phyloP scores from a whole-genome alignment of 2,797 vertebrate genomes.

The Parambassis ranga region DNA sequence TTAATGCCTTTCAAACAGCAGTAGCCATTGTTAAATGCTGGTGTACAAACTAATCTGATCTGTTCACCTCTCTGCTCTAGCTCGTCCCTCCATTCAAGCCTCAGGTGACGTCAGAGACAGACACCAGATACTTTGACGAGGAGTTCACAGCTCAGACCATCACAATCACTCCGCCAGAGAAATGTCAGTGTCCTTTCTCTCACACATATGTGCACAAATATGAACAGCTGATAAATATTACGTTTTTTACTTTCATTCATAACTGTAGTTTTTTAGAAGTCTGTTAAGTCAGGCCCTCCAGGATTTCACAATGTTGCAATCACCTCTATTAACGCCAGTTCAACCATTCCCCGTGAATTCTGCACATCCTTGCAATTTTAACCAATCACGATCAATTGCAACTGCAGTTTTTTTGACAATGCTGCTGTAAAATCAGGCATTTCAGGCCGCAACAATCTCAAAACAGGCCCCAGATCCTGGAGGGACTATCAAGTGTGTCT shows the following conservation, averaged over 20 bases:
- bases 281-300: too few species aligned
- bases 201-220: not conserved
- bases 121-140: slow-evolving; percentile 98
- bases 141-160: slow-evolving; percentile 99
- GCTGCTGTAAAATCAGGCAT: too few species aligned
- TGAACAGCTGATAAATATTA: not conserved
- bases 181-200: slow-evolving; percentile 85
- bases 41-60: not conserved
- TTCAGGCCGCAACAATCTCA: too few species aligned
- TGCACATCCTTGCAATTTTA: too few species aligned
- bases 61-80: slow-evolving; percentile 63
- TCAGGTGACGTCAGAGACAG: slow-evolving; percentile 98
- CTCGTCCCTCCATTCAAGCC: slow-evolving; percentile 97
- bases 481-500: slow-evolving; percentile 24
- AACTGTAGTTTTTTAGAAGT: too few species aligned
- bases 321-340: too few species aligned
- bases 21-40: not conserved
- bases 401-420: too few species aligned
- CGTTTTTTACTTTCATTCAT: not conserved
- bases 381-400: too few species aligned
- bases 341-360: too few species aligned
- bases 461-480: too few species aligned
- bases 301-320: too few species aligned
- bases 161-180: slow-evolving; percentile 98
- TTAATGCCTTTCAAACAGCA: not conserved